Base-by-base conservation (phyloP, 2,888 invertebrate species). In the Agelastica alni region DNA sequence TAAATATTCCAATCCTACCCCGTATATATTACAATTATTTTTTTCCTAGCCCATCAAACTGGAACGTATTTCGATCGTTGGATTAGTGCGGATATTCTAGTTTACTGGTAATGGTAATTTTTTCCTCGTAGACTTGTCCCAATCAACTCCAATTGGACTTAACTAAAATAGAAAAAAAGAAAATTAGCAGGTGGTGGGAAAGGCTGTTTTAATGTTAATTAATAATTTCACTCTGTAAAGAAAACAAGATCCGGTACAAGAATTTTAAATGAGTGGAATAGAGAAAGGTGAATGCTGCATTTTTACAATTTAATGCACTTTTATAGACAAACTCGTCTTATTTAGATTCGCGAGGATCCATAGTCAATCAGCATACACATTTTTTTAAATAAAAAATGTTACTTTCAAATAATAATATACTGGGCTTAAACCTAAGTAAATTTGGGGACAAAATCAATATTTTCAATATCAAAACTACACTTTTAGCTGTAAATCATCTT, bases 31-130 rank as follows among this genome's bases (percentile, higher is more conserved):
- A n/a, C n/a, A n/a, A n/a, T n/a, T n/a, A 20, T 34, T 44, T 46
- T 61, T 64, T 62, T 60, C 58, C 53, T 22, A 52, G 46, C 31
- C 59, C 51, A 41, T 39, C 47, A 61, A 73, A 70, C 71, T 73
- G 66, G 74, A 74, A 68, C 74, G 72, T 61, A 68, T 71, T 67
- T 68, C 74, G 75, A 74, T 74, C 74, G 74, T 66, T 69, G 71
- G 72, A 73, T 70, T 70, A 63, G 59, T 60, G 63, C 59, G 60
- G 62, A 59, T 47, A 59, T 43, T 53, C 49, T 44, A 45, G 51
- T 56, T 56, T 48, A 39, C 53, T 47, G 46, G 34, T 36, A 56
- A 20, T 36, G 41, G 46, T 51, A 44, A 47, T 46, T 59, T 55
- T 48, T 7, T 20, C 2, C 12, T 53, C 43, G 16, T 22, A 32